Evolutionary conservation across 2,888 invertebrate genomes (phyloP).

Genomic region (Rotaria macrura): DNA sequence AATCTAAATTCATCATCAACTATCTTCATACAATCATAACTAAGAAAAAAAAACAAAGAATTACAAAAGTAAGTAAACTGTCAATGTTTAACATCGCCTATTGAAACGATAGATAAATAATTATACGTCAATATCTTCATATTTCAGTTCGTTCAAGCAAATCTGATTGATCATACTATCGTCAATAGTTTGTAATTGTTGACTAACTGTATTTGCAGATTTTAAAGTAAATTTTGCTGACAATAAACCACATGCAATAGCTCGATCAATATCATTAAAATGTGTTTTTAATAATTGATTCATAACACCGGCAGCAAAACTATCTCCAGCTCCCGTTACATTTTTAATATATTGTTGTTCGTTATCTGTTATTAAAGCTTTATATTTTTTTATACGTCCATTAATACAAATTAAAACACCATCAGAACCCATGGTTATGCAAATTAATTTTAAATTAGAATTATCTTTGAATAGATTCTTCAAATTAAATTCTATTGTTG

Average conservation of each 20-base stretch:
- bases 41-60: neutral
- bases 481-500: neutral
- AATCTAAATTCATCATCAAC: no score
- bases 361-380: neutral
- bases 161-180: neutral
- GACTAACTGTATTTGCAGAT: neutral
- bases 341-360: neutral
- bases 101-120: neutral
- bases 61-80: neutral
- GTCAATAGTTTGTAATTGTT: neutral
- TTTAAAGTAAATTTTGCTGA: constrained; percentile 15
- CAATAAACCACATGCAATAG: constrained; percentile 27
- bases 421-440: neutral
- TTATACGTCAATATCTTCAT: neutral
- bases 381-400: neutral
- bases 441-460: neutral
- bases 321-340: constrained; percentile 33
- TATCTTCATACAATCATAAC: no score
- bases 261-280: constrained; percentile 7
- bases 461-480: neutral
- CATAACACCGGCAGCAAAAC: constrained; percentile 28
- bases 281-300: constrained; percentile 3
- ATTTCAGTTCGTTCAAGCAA: neutral
- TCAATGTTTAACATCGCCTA: neutral
- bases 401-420: neutral